Base-by-base conservation (phyloP, 2,113 vertebrate genomes). In the Aptenodytes forsteri region DNA sequence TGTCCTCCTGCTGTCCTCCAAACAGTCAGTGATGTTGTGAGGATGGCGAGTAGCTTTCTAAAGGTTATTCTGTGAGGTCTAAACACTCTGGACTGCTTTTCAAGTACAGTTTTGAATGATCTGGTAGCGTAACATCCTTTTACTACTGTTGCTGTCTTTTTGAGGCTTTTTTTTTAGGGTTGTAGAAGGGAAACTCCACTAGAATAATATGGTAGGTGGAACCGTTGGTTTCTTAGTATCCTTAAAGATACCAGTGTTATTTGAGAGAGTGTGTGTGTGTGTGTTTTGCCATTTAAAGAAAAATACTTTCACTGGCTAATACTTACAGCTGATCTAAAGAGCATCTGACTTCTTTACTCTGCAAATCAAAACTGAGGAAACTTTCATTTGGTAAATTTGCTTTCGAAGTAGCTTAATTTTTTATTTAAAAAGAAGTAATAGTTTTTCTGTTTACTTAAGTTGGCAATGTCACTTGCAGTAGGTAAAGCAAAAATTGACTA, bases 371-470 rank as follows among this genome's bases (percentile, higher is more conserved):
- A n/a, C 38, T 32, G 36, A 67, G 47, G 22, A 34, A 55, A 77
- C 42, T 80, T 61, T 56, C 3, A 56, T 30, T 59, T 59, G 61
- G 25, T 76, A 79, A 78, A 69, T 17, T 42, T 83, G 36, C 77
- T 82, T 87, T 82, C 6, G 2, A 40, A 92, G n/a, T 42, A 83
- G 36, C 36, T 89, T 54, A 29, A 16, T 22, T 75, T 83, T 90
- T 69, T 52, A 36, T 56, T 54, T 70, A 16, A 38, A 79, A 59
- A 40, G 11, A 82, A 71, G 16, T 16, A 73, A 6, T 42, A n/a
- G 3, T 27, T 86, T 76, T 90, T 47, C 32, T 38, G 7, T 64
- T 71, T 38, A 52, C 20, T 42, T 47, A 30, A 0, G 0, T 12
- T 73, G 16, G 10, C 26, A 38, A 8, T 61, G 20, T 55, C 38